Evolutionary conservation across 2,888 invertebrate genomes (phyloP), one percentile per base, ranked within the genome.

Genomic region (Sylvicola cinctus): DNA sequence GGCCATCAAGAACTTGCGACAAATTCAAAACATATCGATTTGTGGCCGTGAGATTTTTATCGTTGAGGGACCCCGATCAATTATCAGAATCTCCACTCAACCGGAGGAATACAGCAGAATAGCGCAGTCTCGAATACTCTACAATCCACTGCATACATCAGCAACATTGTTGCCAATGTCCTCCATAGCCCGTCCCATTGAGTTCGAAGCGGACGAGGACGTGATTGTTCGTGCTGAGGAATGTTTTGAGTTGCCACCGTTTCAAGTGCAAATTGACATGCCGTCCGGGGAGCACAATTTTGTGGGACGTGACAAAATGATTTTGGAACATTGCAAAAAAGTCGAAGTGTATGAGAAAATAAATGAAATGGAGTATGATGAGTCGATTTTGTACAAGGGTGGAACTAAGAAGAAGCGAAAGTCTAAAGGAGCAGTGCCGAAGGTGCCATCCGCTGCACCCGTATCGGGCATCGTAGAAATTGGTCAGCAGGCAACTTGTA

Each of bases 61-160:
- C 32, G 59, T 90, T 45, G 80, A 83, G 51, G 81, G 81, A 0
- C 65, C 72, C 31, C 67, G 84, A 41, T 78, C 77, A 46, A 57
- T 88, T 39, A 57, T 87, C 34, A 65, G 88, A n/a, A 66, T 88
- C 32, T 74, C 78, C 26, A 70, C 68, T 43, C 58, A 66, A 46
- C 84, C 85, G 8, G 84, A 84, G 51, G 51, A 49, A 31, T 54
- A 54, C 4, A 63, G 60, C 41, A 60, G 61, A 47, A 52, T 58
- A 38, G 55, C 55, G 49, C 53, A 51, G 36, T 40, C 51, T 54
- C 59, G 60, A 60, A 51, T 49, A 59, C 55, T 44, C 32, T 36
- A 32, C 28, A 34, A 26, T 29, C 58, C 34, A 49, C 60, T 8
- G 47, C 58, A 39, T 51, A 60, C 46, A 13, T 25, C 23, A 16